Conservation (phyloP, 1,140 invertebrate species). For the Heliconius eleuchia region DNA sequence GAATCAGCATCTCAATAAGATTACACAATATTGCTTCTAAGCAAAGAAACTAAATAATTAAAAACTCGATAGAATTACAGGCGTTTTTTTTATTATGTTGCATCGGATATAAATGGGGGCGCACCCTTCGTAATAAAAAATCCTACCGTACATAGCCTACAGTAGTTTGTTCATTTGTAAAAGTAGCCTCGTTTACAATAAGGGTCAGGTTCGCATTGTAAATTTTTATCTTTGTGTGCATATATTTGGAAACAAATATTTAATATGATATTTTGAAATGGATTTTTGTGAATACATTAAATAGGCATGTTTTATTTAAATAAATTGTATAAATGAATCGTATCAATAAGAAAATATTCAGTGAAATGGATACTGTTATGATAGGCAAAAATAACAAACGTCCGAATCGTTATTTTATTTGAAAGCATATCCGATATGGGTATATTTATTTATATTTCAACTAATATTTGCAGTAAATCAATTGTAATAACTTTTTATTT, state of each 20-base stretch:
- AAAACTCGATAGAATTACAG: neutral
- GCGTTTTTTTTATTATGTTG: conserved; percentile 5
- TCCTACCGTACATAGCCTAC: conserved; percentile 25
- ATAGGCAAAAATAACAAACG: neutral
- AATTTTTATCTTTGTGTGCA: conserved; percentile 20
- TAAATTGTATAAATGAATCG: neutral
- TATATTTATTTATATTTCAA: no score
- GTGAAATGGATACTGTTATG: neutral
- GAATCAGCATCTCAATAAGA: neutral
- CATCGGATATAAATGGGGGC: conserved; percentile 33
- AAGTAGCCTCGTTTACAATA: conserved; percentile 54
- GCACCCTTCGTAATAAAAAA: conserved; percentile 47
- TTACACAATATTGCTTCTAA: neutral
- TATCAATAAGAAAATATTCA: neutral
- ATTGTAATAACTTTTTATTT: no score
- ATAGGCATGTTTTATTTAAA: neutral
- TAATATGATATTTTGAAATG: neutral
- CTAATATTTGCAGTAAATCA: no score
- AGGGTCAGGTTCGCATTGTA: conserved; percentile 45
- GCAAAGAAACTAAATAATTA: conserved; percentile 1
- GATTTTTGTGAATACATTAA: neutral
- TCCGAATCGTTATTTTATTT: no score
- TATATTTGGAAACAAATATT: conserved; percentile 16
- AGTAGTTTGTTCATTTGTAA: conserved; percentile 59
- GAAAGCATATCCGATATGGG: no score